These are phyloP conservation scores for Cotesia chilonis DNA, from an alignment of 1,140 invertebrate genomes.

Conservation along the genomic window DNA sequence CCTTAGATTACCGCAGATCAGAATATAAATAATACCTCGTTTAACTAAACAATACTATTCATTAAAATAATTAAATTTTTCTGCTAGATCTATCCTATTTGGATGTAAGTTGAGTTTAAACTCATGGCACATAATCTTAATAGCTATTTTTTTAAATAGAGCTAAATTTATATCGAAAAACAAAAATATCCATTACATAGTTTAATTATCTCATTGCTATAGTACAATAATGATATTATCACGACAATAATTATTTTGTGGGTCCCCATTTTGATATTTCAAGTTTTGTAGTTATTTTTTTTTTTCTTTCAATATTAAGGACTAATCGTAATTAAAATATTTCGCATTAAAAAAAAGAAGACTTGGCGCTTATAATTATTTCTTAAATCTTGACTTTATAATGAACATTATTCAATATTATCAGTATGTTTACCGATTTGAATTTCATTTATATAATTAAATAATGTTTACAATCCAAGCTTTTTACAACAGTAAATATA, in stretches of 20 bases:
- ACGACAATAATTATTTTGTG: slow-evolving; percentile 24
- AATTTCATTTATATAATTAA: too few species aligned
- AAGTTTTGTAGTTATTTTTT: neutral
- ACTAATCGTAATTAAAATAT: neutral
- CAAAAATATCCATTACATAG: slow-evolving; percentile 42
- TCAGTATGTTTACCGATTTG: too few species aligned
- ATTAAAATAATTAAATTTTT: neutral
- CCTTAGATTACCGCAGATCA: too few species aligned
- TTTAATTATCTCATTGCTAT: slow-evolving; percentile 17
- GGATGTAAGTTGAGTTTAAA: neutral
- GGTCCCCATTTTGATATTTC: neutral
- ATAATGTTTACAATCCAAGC: too few species aligned
- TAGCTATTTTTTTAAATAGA: slow-evolving; percentile 6
- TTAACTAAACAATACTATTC: neutral
- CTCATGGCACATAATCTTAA: slow-evolving; percentile 10
- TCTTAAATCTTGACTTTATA: neutral
- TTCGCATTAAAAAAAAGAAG: neutral
- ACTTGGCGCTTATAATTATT: neutral
- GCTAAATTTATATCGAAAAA: slow-evolving; percentile 36
- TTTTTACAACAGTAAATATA: too few species aligned
- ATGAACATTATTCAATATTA: too few species aligned
- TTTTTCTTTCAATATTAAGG: neutral
- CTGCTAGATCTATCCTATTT: neutral
- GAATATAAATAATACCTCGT: too few species aligned
- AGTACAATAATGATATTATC: slow-evolving; percentile 22